Evolutionary conservation across 2,797 vertebrate genomes (phyloP), one percentile per base, ranked within the genome.

Genomic region (Prionace glauca): DNA sequence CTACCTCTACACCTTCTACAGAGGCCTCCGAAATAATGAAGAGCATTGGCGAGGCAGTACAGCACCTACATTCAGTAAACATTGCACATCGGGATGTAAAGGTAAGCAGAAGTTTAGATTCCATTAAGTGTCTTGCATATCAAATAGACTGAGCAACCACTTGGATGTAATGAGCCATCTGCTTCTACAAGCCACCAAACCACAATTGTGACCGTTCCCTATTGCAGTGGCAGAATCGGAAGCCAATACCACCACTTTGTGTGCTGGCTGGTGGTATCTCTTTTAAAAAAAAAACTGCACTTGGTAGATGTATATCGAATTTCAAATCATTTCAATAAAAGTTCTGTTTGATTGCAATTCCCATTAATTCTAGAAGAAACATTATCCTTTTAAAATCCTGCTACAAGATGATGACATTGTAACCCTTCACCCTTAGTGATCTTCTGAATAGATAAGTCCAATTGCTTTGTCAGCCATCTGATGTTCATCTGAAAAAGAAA

Each of bases 11-110:
- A 0, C 36, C 11, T 18, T 87, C 96, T 96, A 11, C 96, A 99
- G 99, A 99, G 98, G 99, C 99, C 0, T 99, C 99, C 0, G 98
- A 99, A 96, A 99, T 99, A 95, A 99, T 99, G 99, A 99, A 99
- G 97, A 99, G 97, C 96, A 99, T 99, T 0, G 99, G 99, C 0
- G 99, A 99, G 96, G 99, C 99, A 93, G 99, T 99, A n/a, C 98
- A 98, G 95, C 99, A 98, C 96, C 96, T 99, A 5, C 99, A 99
- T 96, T 98, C 98, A 0, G 98, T 99, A 97, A 99, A 99, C 97
- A 99, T 99, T 0, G 99, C 99, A 0, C 99, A 99, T 96, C 97
- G 99, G 97, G 99, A 99, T 0, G 99, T 99, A 95, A 99, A 99
- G 99, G 99, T 99, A 97, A 56, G 96, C 41, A 45, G 81, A 41